Conservation (phyloP, 2,888 invertebrate genomes). For the Ceramica pisi region DNA sequence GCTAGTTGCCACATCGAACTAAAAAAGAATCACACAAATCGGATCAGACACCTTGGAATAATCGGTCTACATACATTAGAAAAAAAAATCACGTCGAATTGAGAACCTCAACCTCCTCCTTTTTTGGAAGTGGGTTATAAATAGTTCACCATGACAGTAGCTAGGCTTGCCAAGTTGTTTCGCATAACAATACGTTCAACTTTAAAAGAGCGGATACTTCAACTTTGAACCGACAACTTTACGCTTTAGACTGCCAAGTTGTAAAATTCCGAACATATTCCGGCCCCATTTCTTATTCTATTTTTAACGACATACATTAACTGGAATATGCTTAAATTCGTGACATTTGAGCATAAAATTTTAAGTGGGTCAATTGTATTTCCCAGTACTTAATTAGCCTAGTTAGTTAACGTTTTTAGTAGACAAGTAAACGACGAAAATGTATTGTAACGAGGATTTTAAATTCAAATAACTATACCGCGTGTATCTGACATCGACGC, state of each 20-base stretch:
- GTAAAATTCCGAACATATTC: conserved; percentile 1
- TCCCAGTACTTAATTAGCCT: conserved; percentile 19
- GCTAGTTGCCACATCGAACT: too few species aligned
- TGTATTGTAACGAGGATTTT: background rate
- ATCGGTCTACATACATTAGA: too few species aligned
- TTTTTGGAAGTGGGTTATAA: too few species aligned
- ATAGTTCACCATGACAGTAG: conserved; percentile 17
- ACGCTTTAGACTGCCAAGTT: conserved; percentile 17
- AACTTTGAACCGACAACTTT: conserved; percentile 12
- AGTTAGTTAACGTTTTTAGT: conserved; percentile 5
- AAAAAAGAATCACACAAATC: too few species aligned
- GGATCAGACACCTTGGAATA: too few species aligned
- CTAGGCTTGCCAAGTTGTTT: conserved; percentile 36
- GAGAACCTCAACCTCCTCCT: too few species aligned
- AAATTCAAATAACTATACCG: background rate
- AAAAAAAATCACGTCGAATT: too few species aligned
- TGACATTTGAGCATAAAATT: conserved; percentile 22
- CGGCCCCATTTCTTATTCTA: background rate
- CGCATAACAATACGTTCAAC: conserved; percentile 20
- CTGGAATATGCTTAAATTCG: conserved; percentile 13
- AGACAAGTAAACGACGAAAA: background rate
- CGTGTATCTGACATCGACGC: too few species aligned
- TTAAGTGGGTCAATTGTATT: conserved; percentile 30
- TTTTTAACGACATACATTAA: background rate
- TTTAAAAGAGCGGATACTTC: background rate